Evolutionary conservation across 92 coral and sea anemone genomes (phyloP).

Genomic region (Porites rus): DNA sequence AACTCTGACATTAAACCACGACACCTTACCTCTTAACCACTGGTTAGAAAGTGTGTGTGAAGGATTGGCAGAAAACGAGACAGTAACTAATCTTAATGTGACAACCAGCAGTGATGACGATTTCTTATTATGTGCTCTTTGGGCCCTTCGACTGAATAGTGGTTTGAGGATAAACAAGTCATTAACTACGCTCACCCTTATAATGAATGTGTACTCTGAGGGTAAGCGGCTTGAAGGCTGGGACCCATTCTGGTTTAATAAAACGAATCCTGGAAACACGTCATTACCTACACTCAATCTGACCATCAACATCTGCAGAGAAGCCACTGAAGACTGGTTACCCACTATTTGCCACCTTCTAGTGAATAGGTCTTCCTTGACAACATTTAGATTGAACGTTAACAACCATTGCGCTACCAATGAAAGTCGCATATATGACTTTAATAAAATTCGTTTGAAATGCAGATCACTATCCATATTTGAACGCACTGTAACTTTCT

Average conservation of each 20-base stretch:
- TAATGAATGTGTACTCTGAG: neutral
- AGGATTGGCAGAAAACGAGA: neutral
- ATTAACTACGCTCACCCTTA: neutral
- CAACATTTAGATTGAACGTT: conserved; percentile 7
- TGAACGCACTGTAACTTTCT: conserved; percentile 7
- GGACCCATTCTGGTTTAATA: too few species aligned
- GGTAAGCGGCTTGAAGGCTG: neutral
- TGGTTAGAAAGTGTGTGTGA: neutral
- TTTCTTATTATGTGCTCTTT: too few species aligned
- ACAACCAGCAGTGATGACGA: neutral
- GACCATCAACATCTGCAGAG: neutral
- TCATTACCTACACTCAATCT: neutral
- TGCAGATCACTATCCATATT: neutral
- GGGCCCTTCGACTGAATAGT: too few species aligned
- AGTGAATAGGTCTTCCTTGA: neutral
- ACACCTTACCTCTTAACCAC: neutral
- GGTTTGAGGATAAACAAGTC: neutral
- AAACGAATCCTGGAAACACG: too few species aligned
- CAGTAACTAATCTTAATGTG: neutral
- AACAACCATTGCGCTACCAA: neutral
- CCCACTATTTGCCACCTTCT: neutral
- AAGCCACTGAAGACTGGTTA: neutral
- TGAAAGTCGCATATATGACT: neutral
- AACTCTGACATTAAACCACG: conserved; percentile 7
- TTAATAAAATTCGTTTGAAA: neutral